Conservation (phyloP, 2,797 vertebrate species). For the Antrozous pallidus region DNA sequence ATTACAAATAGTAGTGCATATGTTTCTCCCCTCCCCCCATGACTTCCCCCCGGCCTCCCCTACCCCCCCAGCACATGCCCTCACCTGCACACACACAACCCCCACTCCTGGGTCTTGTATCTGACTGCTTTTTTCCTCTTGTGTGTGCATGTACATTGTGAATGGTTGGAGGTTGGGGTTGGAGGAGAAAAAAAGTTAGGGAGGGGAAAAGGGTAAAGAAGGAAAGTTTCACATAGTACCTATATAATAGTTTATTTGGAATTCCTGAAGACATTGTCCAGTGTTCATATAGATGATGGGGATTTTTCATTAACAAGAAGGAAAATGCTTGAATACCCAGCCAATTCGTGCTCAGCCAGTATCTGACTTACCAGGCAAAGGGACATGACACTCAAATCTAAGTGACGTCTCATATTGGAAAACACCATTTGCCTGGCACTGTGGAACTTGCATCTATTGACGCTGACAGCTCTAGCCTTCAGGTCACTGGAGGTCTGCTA, state of each 20-base stretch:
- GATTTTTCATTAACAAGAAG: conserved; percentile 34
- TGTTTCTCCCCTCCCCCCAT: too few species aligned
- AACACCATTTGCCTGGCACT: background rate
- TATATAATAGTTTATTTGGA: background rate
- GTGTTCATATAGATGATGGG: background rate
- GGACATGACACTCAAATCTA: background rate
- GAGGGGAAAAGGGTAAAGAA: background rate
- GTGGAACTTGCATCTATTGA: background rate
- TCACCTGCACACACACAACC: too few species aligned
- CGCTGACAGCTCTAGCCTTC: background rate
- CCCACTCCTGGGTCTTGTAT: too few species aligned
- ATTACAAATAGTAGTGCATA: too few species aligned
- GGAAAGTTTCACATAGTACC: background rate
- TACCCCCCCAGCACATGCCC: too few species aligned
- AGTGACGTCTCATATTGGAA: background rate
- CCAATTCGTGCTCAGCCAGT: background rate
- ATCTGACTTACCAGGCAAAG: background rate
- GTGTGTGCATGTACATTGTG: background rate
- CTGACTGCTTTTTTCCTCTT: background rate
- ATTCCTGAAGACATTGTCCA: background rate
- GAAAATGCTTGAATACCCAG: background rate
- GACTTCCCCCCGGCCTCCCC: too few species aligned
- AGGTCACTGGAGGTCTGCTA: background rate
- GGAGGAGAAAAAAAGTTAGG: background rate
- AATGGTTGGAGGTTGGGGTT: background rate